Base-by-base conservation (phyloP, 2,797 vertebrate species). In the Anisognathus igniventris region DNA sequence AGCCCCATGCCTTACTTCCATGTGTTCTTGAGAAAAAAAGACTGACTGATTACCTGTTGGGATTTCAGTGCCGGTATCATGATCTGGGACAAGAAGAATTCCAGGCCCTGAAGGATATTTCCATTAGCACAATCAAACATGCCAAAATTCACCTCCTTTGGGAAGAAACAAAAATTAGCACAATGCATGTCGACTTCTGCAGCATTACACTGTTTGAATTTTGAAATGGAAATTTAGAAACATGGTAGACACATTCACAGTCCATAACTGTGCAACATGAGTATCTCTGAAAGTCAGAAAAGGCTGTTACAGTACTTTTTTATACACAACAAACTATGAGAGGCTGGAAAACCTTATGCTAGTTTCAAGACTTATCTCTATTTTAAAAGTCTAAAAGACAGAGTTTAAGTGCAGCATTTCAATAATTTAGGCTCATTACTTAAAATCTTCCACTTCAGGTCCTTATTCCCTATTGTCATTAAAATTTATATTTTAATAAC, bases 121-220 rank as follows among this genome's bases (percentile, higher is more conserved):
- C 97, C 97, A 16, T 96, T 95, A 39, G 88, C 79, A 91, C 98
- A 97, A 80, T 98, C 97, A 93, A 98, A 84, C 94, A 97, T 79
- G 42, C 97, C 97, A 56, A 98, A 98, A 97, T 97, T 98, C 92
- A 98, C 97, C 79, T 98, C 98, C 98, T 99, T 95, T 1, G 2
- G 85, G 67, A 86, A 88, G 54, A 92, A 92, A 83, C 19, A 83
- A 76, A 91, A 79, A 44, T 91, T 67, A 94, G 40, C 15, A 60
- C 28, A 77, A 48, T 19, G 12, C 10, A 83, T 10, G 14, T 42
- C 3, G 12, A 47, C 9, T 86, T 88, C 22, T 58, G 40, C 45
- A 82, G 19, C 12, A n/a, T 45, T 51, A 35, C 21, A 44, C 4
- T 25, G 17, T 14, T n/a, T 56, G 8, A 74, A 10, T 61, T 37